Conservation (phyloP, 1,140 invertebrate species). For the Meteorus sp. region DNA sequence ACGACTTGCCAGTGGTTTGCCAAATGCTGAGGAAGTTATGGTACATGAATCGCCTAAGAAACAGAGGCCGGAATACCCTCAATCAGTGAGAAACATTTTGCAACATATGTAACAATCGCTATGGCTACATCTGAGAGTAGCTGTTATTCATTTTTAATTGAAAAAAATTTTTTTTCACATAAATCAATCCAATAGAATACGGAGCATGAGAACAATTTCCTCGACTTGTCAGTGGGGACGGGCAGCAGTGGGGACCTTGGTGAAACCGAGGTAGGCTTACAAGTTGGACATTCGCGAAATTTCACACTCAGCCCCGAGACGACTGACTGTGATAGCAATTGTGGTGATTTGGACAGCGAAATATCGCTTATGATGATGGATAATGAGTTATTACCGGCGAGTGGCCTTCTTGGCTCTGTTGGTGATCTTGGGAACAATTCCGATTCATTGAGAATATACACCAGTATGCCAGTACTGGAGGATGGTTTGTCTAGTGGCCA, state of each 20-base stretch:
- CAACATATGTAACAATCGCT: neutral
- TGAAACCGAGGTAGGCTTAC: conserved; percentile 68
- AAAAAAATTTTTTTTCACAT: neutral
- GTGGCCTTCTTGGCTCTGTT: conserved; percentile 57
- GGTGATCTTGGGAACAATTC: conserved; percentile 62
- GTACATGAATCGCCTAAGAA: conserved; percentile 58
- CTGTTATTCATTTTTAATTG: neutral
- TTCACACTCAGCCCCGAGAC: conserved; percentile 93
- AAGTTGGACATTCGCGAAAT: conserved; percentile 70
- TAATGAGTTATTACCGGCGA: conserved; percentile 62
- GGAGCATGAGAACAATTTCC: conserved; percentile 67
- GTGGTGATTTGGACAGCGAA: conserved; percentile 81
- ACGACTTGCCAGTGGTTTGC: conserved; percentile 69
- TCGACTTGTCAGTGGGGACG: conserved; percentile 67
- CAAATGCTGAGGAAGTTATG: conserved; percentile 53
- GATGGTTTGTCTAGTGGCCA: conserved; percentile 91
- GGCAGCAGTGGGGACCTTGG: conserved; percentile 70
- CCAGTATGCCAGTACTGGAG: conserved; percentile 91
- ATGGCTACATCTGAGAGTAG: neutral
- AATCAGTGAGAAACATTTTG: conserved; percentile 30
- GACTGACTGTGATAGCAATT: conserved; percentile 92
- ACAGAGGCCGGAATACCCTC: conserved; percentile 47
- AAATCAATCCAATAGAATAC: conserved; percentile 47
- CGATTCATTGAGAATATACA: conserved; percentile 63
- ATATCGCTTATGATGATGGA: conserved; percentile 75